A percentile compares a stretch with the other conserved stretches of the same genome.
Conservation (phyloP, 2,113 vertebrate genomes). For the Crotalus horridus region DNA sequence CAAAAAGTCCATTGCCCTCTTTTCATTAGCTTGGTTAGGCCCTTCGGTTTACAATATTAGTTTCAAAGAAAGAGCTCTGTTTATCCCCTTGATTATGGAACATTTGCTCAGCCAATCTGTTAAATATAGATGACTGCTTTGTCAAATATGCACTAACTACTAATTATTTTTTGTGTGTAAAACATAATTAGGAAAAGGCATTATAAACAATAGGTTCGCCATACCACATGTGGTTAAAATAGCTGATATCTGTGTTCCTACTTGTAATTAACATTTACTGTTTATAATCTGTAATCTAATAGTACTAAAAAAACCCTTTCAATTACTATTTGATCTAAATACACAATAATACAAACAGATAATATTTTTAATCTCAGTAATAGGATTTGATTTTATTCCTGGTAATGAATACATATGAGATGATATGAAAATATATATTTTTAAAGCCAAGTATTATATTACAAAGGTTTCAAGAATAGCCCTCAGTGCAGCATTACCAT, state of each 20-base stretch:
- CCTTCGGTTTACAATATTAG: constrained; percentile 4
- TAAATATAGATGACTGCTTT: background rate
- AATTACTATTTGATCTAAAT: background rate
- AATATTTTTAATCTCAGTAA: constrained; percentile 1
- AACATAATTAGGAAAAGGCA: constrained; percentile 1
- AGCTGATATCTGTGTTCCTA: background rate
- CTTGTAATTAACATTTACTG: background rate
- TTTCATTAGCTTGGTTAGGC: background rate
- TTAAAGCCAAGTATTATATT: background rate
- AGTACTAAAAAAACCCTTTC: background rate
- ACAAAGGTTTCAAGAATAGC: background rate
- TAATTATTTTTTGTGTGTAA: constrained; percentile 23
- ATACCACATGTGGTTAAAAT: background rate
- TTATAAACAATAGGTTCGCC: constrained; percentile 8
- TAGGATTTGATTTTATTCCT: background rate
- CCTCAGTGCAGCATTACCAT: background rate
- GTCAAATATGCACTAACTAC: background rate
- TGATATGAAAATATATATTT: background rate
- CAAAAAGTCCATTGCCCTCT: background rate
- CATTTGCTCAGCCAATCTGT: constrained; percentile 18
- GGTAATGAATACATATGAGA: constrained; percentile 7
- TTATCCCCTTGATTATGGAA: constrained; percentile 4
- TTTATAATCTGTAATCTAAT: background rate
- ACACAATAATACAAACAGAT: background rate
- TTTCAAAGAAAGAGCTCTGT: background rate